These are phyloP conservation scores for Cyclophora punctaria DNA, from an alignment of 2,888 invertebrate genomes.

Conservation along the genomic window DNA sequence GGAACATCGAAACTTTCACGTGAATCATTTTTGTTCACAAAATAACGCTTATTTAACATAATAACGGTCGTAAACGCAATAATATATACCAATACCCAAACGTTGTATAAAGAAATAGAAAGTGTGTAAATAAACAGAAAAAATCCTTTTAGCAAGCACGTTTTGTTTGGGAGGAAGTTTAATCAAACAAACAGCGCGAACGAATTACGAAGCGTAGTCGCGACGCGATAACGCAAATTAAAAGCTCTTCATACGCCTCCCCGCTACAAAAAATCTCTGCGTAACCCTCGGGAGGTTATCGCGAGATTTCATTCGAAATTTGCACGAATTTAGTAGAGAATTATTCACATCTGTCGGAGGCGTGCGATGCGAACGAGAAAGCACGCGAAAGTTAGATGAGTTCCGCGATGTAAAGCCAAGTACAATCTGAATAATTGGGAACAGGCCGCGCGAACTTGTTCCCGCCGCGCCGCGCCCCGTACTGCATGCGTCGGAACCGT, in stretches of 20 bases:
- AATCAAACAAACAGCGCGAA: constrained; percentile 20
- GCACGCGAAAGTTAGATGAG: constrained; percentile 49
- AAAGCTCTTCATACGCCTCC: constrained; percentile 17
- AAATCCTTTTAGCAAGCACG: constrained; percentile 10
- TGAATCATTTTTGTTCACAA: too few relatives aligned
- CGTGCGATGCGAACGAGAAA: constrained; percentile 19
- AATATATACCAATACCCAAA: too few relatives aligned
- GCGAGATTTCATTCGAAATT: constrained; percentile 10
- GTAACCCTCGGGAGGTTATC: constrained; percentile 7
- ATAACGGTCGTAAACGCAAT: too few relatives aligned
- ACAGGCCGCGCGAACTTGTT: constrained; percentile 17
- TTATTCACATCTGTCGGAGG: constrained; percentile 37
- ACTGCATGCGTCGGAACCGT: not conserved
- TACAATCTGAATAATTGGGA: constrained; percentile 43
- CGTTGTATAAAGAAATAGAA: not conserved
- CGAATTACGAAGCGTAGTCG: constrained; percentile 16
- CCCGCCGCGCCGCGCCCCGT: not conserved
- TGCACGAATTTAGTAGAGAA: constrained; percentile 23
- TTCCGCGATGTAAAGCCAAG: constrained; percentile 31
- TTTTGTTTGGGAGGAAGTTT: constrained; percentile 24
- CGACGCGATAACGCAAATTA: constrained; percentile 24
- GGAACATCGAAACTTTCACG: too few relatives aligned
- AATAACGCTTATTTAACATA: too few relatives aligned
- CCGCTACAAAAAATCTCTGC: constrained; percentile 6
- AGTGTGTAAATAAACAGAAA: not conserved